Conservation (phyloP, 2,113 vertebrate species). For the Ceyx melanurus region DNA sequence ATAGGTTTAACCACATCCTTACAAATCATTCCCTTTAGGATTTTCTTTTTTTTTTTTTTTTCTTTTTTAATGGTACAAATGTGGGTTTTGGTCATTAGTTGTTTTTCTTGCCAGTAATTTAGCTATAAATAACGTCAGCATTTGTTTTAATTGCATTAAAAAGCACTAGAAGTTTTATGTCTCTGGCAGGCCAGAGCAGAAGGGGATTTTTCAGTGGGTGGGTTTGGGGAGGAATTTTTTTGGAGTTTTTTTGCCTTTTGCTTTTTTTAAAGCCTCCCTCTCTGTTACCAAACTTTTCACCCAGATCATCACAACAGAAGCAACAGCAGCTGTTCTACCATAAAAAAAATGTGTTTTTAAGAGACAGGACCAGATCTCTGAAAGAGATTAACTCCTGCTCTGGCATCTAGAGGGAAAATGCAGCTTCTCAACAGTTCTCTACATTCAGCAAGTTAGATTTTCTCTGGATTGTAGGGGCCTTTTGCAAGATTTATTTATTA, state of each 20-base stretch:
- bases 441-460: not conserved
- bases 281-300: conserved; percentile 72
- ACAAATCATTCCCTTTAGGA: conserved; percentile 76
- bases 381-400: conserved; percentile 51
- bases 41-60: conserved; percentile 33
- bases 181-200: conserved; percentile 41
- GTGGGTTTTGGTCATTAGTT: conserved; percentile 29
- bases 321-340: conserved; percentile 66
- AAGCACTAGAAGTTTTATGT: conserved; percentile 42
- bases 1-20: conserved; percentile 81
- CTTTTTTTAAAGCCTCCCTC: conserved; percentile 48
- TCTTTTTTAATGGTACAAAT: conserved; percentile 16
- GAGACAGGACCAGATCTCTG: conserved; percentile 48
- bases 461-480: not conserved
- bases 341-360: conserved; percentile 54
- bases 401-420: conserved; percentile 7
- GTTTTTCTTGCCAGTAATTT: conserved; percentile 62
- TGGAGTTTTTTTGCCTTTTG: not conserved
- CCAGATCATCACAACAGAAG: conserved; percentile 70
- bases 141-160: conserved; percentile 72
- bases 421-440: conserved; percentile 20
- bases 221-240: conserved; percentile 15
- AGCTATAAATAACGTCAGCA: conserved; percentile 58
- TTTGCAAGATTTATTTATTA: not conserved
- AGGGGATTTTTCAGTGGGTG: conserved; percentile 37